phyloP scores from a whole-genome alignment of 2,888 invertebrate genomes.

The Zeuzera pyrina region DNA sequence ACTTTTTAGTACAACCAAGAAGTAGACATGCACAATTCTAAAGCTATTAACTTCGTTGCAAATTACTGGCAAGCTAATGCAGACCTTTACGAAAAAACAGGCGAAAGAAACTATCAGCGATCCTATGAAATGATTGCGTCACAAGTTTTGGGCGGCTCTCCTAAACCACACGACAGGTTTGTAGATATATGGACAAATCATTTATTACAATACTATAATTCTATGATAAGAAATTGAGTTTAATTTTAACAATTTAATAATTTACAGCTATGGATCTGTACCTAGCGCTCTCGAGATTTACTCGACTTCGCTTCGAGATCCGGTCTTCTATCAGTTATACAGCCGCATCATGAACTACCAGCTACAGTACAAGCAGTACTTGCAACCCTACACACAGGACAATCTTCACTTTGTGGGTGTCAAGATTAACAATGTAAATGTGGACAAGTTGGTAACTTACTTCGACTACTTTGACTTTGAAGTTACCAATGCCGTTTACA shows the following conservation, averaged over 20 bases:
- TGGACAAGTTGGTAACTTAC: conserved; percentile 76
- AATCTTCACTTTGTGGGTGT: conserved; percentile 74
- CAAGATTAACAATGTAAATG: conserved; percentile 72
- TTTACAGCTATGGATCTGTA: conserved; percentile 45
- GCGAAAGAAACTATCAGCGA: conserved; percentile 45
- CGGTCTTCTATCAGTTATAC: conserved; percentile 79
- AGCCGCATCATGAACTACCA: conserved; percentile 73
- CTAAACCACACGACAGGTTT: conserved; percentile 32
- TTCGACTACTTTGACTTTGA: conserved; percentile 78
- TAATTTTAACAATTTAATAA: conserved; percentile 7
- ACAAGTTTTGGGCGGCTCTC: conserved; percentile 44
- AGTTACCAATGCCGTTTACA: conserved; percentile 67
- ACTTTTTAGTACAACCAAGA: conserved; percentile 43
- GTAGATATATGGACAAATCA: background rate
- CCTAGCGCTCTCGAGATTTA: conserved; percentile 77
- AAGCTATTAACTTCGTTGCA: conserved; percentile 69
- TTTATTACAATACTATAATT: too few relatives aligned
- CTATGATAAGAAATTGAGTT: background rate
- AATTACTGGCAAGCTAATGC: conserved; percentile 73
- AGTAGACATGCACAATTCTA: conserved; percentile 37
- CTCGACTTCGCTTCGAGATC: conserved; percentile 79
- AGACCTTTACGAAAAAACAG: conserved; percentile 49
- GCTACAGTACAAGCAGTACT: conserved; percentile 73
- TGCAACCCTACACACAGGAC: conserved; percentile 72
- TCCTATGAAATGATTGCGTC: conserved; percentile 74